Evolutionary conservation across 2,113 vertebrate species (phyloP), one percentile per base, ranked within the genome.

Genomic region (Porphyrio hochstetteri): DNA sequence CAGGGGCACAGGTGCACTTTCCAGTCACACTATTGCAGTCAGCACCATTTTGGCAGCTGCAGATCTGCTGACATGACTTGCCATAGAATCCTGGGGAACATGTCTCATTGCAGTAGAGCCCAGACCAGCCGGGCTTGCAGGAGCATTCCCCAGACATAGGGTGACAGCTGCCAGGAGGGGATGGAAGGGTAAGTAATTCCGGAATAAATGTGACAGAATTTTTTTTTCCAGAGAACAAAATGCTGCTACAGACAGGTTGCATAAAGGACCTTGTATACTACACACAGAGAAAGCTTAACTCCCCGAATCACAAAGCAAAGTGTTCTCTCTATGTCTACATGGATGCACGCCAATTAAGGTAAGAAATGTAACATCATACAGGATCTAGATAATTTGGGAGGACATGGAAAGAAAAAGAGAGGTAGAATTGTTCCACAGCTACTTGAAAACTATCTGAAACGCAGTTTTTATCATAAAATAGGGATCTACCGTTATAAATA

Each of bases 61-160:
- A 99, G 96, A 99, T 98, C 96, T 99, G 98, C 88, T 98, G 98
- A 97, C 99, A 99, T 16, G 98, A 98, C 96, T 99, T 92, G 15
- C 99, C 99, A 0, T 98, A 99, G 97, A 99, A 99, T 40, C 99
- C 99, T 0, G 99, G 99, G 20, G 98, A 97, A 88, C 99, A 99
- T 0, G 99, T 99, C 97, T 99, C 99, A 3, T 99, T 99, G 97
- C 99, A 99, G 98, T 99, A 99, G 38, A 99, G 99, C 42, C 99
- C 99, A 15, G 99, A 98, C 99, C 99, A 99, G 83, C 99, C 99
- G 0, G 98, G 97, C 93, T 97, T 97, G 97, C 99, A 99, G 59
- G 98, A 97, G 88, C 99, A 99, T 96, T 99, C 99, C 40, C 99
- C 99, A 95, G 99, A 99, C 98, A 99, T 98, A 27, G 99, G 99